Base-by-base conservation (phyloP, 2,113 vertebrate genomes). In the Brienomyrus longianalis region DNA sequence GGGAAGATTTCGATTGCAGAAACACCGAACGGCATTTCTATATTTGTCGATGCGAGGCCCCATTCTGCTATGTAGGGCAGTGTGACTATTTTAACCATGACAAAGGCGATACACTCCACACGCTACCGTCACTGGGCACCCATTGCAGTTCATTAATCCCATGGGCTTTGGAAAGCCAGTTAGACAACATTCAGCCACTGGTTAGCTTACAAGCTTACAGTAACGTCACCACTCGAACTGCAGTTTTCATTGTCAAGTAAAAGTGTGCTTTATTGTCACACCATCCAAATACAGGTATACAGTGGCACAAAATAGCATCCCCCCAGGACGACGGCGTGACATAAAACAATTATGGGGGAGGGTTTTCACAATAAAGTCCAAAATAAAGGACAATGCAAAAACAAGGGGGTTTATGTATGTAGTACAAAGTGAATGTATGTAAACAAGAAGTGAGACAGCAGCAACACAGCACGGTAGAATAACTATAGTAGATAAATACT, bases 41-140 rank as follows among this genome's bases (percentile, higher is more conserved):
- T 86, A 66, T 51, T 39, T 86, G 87, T 48, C 87, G 43, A 17
- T 70, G 47, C 23, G 6, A 52, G 45, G 43, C 77, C 59, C 50
- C 59, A 52, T 88, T 86, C 45, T 87, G 50, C 56, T 89, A 91
- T 85, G 47, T 77, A 87, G 88, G 66, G 89, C 88, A 89, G 90
- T 87, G 66, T 90, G 39, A 77, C 89, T 77, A 88, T 52, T 88
- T 86, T 86, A 89, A 89, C 45, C 90, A 66, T 74, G 47, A 88
- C 45, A 56, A 88, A 88, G 74, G 39, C 51, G 2, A 83, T 45
- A 87, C 19, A 56, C 4, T 80, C 74, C 74, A 43, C 35, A 0
- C 35, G 5, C 85, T 48, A 21, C 27, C 4, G 23, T 45, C 23
- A 47, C 21, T 4, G 45, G n/a, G 15, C 51, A 59, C 74, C 80